phyloP scores from a whole-genome alignment of 2,888 invertebrate species.

The Neoitamus cyanurus region DNA sequence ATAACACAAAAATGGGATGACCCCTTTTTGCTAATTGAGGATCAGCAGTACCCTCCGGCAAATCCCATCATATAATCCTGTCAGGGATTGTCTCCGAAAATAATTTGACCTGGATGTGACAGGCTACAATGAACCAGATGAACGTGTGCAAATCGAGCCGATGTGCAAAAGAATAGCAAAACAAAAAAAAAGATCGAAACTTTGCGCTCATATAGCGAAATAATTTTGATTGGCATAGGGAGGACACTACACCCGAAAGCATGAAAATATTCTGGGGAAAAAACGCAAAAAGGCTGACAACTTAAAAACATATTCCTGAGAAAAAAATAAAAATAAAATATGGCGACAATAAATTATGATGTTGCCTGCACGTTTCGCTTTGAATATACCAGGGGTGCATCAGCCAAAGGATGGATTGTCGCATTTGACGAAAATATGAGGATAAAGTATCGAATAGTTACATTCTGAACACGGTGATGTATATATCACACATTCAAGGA shows the following conservation, averaged over 20 bases:
- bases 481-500: neutral
- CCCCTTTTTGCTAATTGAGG: constrained; percentile 44
- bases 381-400: neutral
- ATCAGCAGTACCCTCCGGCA: constrained; percentile 27
- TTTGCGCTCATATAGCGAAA: constrained; percentile 8
- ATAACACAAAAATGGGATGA: constrained; percentile 34
- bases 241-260: neutral
- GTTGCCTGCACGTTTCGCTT: neutral
- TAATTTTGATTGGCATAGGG: constrained; percentile 36
- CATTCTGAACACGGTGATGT: neutral
- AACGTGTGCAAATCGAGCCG: neutral
- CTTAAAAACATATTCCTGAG: neutral
- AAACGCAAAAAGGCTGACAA: neutral
- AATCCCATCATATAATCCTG: constrained; percentile 33
- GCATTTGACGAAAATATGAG: neutral
- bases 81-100: constrained; percentile 38
- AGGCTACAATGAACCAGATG: constrained; percentile 3
- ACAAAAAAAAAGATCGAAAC: neutral
- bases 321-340: neutral
- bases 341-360: neutral
- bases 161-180: neutral
- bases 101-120: constrained; percentile 25
- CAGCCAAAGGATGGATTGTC: neutral
- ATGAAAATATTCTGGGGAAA: neutral
- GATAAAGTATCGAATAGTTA: neutral